phyloP scores from a whole-genome alignment of 30 jellyfish, hydroid and myxozoan genomes.

The Catostylus mosaicus region DNA sequence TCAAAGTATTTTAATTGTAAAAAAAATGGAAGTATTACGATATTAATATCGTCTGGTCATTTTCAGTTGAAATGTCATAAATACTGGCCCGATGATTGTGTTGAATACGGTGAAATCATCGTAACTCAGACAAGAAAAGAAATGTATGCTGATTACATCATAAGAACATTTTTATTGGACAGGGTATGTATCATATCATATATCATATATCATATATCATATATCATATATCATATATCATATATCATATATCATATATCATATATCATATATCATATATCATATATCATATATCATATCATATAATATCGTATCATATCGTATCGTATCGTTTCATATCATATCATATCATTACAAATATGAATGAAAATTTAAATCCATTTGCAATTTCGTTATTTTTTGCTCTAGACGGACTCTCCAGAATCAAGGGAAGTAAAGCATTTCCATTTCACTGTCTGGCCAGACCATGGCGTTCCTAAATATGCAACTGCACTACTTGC shows the following conservation, averaged over 20 bases:
- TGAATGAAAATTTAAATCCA: no score
- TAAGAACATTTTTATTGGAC: conserved; percentile 77
- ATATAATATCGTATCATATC: no score
- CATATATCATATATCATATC: no score
- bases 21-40: no score
- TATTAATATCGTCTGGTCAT: neutral
- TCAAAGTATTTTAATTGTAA: neutral
- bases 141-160: conserved; percentile 83
- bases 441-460: conserved; percentile 96
- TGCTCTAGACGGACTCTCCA: conserved; percentile 54
- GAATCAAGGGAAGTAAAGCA: conserved; percentile 92
- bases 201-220: no score
- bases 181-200: conserved; percentile 18
- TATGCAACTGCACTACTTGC: conserved; percentile 86
- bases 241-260: no score
- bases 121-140: conserved; percentile 77
- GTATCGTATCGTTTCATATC: no score
- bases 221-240: no score
- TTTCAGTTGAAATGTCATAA: conserved; percentile 90
- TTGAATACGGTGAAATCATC: conserved; percentile 82
- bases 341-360: no score
- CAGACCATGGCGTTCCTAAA: conserved; percentile 95
- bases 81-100: conserved; percentile 95
- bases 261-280: no score
- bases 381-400: no score